phyloP scores from a whole-genome alignment of 2,888 invertebrate genomes.

The Sacculina carcini region DNA sequence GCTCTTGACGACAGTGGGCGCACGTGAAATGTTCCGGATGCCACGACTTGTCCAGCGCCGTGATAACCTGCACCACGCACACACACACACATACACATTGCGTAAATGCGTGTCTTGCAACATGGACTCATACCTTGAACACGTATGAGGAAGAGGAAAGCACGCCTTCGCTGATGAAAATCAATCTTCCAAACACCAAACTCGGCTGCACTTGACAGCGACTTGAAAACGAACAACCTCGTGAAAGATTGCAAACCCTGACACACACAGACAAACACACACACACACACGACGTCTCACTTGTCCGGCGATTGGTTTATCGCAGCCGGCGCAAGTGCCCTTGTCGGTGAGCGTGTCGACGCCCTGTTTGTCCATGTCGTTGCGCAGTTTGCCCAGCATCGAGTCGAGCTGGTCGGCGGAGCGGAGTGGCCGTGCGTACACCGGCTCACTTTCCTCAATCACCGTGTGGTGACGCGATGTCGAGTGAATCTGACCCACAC shows the following conservation, averaged over 20 bases:
- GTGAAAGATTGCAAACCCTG: background rate
- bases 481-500: constrained; percentile 38
- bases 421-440: constrained; percentile 39
- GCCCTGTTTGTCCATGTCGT: constrained; percentile 96
- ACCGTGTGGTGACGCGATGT: constrained; percentile 32
- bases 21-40: constrained; percentile 98
- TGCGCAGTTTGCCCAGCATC: constrained; percentile 75
- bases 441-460: constrained; percentile 27
- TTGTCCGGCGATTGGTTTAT: constrained; percentile 96
- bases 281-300: constrained; percentile 19
- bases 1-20: constrained; percentile 67
- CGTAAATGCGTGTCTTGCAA: background rate
- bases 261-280: constrained; percentile 20
- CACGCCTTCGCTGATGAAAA: no score
- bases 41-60: constrained; percentile 93
- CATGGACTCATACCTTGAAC: background rate
- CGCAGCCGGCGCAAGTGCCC: constrained; percentile 96
- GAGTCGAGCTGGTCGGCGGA: constrained; percentile 32
- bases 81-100: background rate
- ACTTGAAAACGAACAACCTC: no score
- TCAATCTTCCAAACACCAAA: background rate
- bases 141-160: no score
- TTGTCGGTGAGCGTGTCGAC: constrained; percentile 95
- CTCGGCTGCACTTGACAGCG: no score
- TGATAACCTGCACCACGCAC: constrained; percentile 23